Evolutionary conservation across 2,797 vertebrate genomes (phyloP).

Genomic region (Gobio occitaniae): DNA sequence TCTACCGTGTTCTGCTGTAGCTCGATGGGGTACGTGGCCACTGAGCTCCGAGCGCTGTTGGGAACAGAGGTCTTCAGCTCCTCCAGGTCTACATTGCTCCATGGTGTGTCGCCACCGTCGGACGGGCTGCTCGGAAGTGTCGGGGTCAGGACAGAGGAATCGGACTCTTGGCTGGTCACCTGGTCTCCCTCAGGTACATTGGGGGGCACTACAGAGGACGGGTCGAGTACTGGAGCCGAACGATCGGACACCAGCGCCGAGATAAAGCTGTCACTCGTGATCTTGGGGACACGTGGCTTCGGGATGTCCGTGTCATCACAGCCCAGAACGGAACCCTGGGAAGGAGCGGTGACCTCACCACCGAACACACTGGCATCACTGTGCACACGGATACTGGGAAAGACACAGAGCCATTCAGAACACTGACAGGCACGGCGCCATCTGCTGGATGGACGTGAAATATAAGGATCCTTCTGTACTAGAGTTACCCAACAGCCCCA

Average conservation of each 20-base stretch:
- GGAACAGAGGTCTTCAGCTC: conserved; percentile 66
- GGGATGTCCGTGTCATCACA: conserved; percentile 81
- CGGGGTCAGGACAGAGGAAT: conserved; percentile 47
- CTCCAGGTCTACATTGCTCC: conserved; percentile 94
- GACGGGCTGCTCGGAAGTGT: conserved; percentile 56
- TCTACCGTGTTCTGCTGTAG: conserved; percentile 79
- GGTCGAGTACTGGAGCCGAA: neutral
- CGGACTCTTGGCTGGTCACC: conserved; percentile 55
- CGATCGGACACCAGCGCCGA: conserved; percentile 80
- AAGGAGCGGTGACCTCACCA: conserved; percentile 83
- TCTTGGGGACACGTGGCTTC: conserved; percentile 71
- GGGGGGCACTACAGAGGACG: conserved; percentile 35
- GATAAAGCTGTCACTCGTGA: conserved; percentile 81
- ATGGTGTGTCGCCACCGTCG: conserved; percentile 74
- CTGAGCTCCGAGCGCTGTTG: conserved; percentile 66
- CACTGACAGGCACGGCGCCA: neutral
- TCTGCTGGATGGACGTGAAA: conserved; percentile 26
- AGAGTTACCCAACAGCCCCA: neutral
- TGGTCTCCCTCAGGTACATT: conserved; percentile 60
- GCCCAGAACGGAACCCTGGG: conserved; percentile 76
- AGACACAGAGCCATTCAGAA: neutral
- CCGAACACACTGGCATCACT: conserved; percentile 86
- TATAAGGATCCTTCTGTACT: too few species aligned
- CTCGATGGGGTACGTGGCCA: conserved; percentile 79
- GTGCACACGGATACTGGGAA: conserved; percentile 40